A percentile compares a stretch with the other conserved stretches of the same genome.
Conservation (phyloP, 2,888 invertebrate genomes). For the Xestia ashworthii region DNA sequence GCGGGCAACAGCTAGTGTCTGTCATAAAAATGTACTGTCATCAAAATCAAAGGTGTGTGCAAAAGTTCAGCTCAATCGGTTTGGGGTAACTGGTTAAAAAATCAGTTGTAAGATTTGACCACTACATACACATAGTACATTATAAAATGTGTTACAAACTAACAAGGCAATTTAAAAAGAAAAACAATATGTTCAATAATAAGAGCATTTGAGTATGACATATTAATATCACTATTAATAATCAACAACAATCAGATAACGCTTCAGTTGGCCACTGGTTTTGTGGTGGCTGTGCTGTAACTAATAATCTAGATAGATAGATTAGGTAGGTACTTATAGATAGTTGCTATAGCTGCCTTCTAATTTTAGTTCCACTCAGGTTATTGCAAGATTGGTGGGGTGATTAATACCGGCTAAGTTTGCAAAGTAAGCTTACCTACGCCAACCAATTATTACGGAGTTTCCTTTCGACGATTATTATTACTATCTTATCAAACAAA, state of each 20-base stretch:
- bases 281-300: neutral
- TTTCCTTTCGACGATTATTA: neutral
- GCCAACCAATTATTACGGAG: neutral
- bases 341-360: neutral
- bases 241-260: slow-evolving; percentile 8
- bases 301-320: neutral
- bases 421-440: neutral
- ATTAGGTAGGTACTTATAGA: neutral
- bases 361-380: neutral
- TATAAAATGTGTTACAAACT: too few species aligned
- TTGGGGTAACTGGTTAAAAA: too few species aligned
- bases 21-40: too few species aligned
- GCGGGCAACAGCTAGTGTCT: too few species aligned
- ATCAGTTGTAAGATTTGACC: too few species aligned
- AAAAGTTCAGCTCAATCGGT: too few species aligned
- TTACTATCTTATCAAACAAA: neutral
- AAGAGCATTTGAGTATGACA: neutral
- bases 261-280: neutral
- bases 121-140: too few species aligned
- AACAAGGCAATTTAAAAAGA: too few species aligned
- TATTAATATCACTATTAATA: neutral
- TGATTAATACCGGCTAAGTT: neutral
- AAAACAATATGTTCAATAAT: too few species aligned
- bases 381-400: neutral
- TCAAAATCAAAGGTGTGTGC: too few species aligned